Evolutionary conservation across 1,140 invertebrate species (phyloP).

Genomic region (Drosophila sturtevanti): DNA sequence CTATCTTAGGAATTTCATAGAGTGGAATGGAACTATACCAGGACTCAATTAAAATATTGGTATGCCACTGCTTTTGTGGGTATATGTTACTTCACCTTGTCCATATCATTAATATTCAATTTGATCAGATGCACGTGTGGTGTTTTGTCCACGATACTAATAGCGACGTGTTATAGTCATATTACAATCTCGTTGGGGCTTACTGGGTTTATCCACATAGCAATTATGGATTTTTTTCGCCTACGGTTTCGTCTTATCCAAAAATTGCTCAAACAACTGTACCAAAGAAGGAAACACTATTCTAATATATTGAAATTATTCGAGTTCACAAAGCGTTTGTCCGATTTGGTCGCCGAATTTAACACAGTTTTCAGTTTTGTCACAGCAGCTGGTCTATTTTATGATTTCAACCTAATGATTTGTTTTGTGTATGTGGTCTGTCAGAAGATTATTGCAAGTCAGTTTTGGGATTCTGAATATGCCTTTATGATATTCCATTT

Average conservation of each 20-base stretch:
- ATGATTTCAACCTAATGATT: constrained; percentile 72
- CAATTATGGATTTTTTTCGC: constrained; percentile 64
- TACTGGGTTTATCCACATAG: constrained; percentile 60
- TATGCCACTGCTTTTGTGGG: constrained; percentile 35
- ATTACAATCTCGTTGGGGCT: constrained; percentile 53
- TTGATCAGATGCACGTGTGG: constrained; percentile 55
- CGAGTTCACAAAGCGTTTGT: constrained; percentile 46
- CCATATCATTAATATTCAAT: constrained; percentile 52
- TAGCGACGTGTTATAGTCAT: constrained; percentile 50
- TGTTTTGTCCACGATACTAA: constrained; percentile 48
- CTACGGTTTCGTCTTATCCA: constrained; percentile 59
- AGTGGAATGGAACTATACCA: constrained; percentile 63
- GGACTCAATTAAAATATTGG: constrained; percentile 54
- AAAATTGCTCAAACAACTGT: constrained; percentile 47
- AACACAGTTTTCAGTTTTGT: constrained; percentile 57
- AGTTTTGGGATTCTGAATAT: constrained; percentile 48
- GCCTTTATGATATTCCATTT: constrained; percentile 55
- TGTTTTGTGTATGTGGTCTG: constrained; percentile 65
- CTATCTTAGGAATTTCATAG: constrained; percentile 45
- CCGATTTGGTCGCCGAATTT: constrained; percentile 37
- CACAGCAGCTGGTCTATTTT: constrained; percentile 57
- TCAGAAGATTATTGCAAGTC: constrained; percentile 53
- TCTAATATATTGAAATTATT: constrained; percentile 38
- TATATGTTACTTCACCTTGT: constrained; percentile 37
- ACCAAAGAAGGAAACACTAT: background rate